Evolutionary conservation across 2,113 vertebrate species (phyloP).

Genomic region (Opisthocomus hoazin): DNA sequence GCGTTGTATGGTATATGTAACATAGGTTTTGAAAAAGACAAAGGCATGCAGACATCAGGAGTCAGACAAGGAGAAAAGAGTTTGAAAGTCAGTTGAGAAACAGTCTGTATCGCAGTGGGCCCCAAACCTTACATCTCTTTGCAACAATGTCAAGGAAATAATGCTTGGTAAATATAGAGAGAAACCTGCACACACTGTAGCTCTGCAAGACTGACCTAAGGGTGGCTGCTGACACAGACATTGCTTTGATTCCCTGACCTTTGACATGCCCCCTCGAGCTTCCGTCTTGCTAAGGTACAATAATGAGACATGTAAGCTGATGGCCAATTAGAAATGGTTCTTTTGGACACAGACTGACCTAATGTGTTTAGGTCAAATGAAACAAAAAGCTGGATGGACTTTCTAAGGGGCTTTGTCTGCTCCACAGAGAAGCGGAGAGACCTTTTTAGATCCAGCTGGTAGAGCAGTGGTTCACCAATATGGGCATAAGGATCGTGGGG

Average conservation of each 20-base stretch:
- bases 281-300: slow-evolving; percentile 43
- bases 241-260: slow-evolving; percentile 47
- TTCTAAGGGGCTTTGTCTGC: slow-evolving; percentile 61
- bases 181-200: slow-evolving; percentile 16
- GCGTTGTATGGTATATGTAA: neutral
- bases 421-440: slow-evolving; percentile 52
- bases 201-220: slow-evolving; percentile 48
- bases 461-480: slow-evolving; percentile 23
- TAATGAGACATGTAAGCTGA: slow-evolving; percentile 66
- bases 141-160: slow-evolving; percentile 57
- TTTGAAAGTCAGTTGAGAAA: slow-evolving; percentile 37
- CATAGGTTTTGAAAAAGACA: neutral
- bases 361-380: slow-evolving; percentile 67
- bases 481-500: neutral
- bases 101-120: neutral
- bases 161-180: slow-evolving; percentile 47
- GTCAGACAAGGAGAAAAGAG: slow-evolving; percentile 37
- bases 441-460: slow-evolving; percentile 59
- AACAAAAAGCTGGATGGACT: slow-evolving; percentile 65
- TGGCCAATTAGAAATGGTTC: slow-evolving; percentile 70
- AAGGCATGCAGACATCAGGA: slow-evolving; percentile 30
- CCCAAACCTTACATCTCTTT: slow-evolving; percentile 40
- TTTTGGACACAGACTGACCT: slow-evolving; percentile 66
- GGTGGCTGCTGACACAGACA: slow-evolving; percentile 40
- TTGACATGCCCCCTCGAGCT: slow-evolving; percentile 17